phyloP scores from a whole-genome alignment of 1,140 invertebrate species.

The Amphibalanus amphitrite region DNA sequence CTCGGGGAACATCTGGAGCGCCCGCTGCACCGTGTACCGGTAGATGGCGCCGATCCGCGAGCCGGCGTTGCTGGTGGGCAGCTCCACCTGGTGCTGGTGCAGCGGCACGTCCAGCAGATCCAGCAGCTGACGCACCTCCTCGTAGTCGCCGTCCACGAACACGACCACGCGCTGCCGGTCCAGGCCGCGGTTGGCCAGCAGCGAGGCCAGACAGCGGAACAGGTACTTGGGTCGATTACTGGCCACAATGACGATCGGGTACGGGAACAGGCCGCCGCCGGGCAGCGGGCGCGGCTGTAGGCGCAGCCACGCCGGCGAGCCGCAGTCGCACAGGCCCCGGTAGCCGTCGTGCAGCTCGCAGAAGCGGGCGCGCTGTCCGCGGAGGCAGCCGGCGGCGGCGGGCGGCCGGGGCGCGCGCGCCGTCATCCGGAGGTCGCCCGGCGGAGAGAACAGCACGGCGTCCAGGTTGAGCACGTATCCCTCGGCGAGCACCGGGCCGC shows the following conservation, averaged over 20 bases:
- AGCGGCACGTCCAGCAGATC: background rate
- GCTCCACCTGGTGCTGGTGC: background rate
- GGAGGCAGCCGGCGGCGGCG: background rate
- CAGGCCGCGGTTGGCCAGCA: background rate
- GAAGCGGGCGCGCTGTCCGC: background rate
- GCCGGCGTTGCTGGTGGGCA: background rate
- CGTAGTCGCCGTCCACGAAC: background rate
- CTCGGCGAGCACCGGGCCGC: background rate
- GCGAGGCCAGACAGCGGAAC: background rate
- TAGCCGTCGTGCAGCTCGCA: background rate
- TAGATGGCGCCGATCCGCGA: background rate
- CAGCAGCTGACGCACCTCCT: background rate
- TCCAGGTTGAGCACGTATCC: background rate
- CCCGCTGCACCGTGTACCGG: slow-evolving; percentile 12
- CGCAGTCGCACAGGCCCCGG: background rate
- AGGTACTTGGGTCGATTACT: background rate
- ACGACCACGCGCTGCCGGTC: background rate
- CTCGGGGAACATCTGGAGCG: slow-evolving; percentile 38
- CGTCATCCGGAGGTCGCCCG: background rate
- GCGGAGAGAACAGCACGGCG: background rate
- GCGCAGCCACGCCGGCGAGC: background rate
- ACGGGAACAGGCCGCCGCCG: background rate
- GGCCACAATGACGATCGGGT: background rate
- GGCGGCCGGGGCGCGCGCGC: background rate
- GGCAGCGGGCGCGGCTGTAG: background rate